These are phyloP conservation scores for Cerceris rybyensis DNA, from an alignment of 2,888 invertebrate genomes.

Conservation along the genomic window DNA sequence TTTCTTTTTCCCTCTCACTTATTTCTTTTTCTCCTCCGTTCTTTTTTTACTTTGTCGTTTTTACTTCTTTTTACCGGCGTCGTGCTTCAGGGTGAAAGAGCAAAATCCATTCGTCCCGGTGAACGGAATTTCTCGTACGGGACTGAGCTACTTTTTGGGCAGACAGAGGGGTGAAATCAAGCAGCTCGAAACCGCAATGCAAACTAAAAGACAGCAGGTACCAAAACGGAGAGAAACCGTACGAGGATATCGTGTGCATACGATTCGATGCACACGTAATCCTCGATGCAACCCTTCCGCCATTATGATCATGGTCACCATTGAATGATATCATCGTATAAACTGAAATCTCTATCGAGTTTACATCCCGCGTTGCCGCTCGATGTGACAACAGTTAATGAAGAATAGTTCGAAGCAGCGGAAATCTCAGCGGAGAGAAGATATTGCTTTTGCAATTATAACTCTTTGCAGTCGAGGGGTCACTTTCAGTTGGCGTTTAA, in stretches of 20 bases:
- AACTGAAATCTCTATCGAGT: too few species aligned
- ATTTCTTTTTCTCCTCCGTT: neutral
- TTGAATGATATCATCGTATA: too few species aligned
- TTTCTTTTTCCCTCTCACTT: neutral
- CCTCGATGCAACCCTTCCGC: too few species aligned
- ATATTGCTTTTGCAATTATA: too few species aligned
- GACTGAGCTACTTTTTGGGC: constrained; percentile 10
- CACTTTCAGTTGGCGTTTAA: too few species aligned
- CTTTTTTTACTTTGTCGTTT: neutral
- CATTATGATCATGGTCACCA: too few species aligned
- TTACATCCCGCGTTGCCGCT: too few species aligned
- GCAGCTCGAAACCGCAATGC: constrained; percentile 35
- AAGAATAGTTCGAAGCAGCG: too few species aligned
- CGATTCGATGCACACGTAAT: too few species aligned
- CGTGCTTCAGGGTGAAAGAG: constrained; percentile 8
- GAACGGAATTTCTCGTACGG: constrained; percentile 29
- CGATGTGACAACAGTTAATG: too few species aligned
- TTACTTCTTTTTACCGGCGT: neutral
- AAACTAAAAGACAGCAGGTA: constrained; percentile 37
- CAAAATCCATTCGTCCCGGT: constrained; percentile 13
- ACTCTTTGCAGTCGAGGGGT: too few species aligned
- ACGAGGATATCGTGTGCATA: neutral
- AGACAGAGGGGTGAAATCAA: constrained; percentile 13
- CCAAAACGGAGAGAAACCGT: neutral
- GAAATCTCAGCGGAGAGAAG: too few species aligned